phyloP scores from a whole-genome alignment of 2,113 vertebrate species.

The Podilymbus podiceps region DNA sequence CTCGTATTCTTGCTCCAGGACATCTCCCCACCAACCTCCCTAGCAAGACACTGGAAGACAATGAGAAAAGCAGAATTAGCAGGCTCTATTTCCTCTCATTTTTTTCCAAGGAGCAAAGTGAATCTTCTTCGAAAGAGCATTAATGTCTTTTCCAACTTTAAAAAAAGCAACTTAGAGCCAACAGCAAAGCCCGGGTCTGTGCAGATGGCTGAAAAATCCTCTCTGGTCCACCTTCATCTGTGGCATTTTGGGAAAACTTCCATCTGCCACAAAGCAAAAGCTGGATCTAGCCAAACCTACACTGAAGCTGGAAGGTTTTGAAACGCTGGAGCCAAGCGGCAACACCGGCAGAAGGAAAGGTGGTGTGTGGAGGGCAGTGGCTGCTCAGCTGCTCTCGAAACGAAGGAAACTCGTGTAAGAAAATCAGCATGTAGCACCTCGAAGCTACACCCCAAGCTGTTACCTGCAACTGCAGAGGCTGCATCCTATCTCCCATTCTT shows the following conservation, averaged over 20 bases:
- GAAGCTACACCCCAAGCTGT: not conserved
- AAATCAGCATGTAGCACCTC: not conserved
- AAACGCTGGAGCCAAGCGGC: not conserved
- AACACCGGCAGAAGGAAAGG: not conserved
- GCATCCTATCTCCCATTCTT: not conserved
- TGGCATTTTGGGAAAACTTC: constrained; percentile 35
- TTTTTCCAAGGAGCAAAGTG: not conserved
- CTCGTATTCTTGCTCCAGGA: not conserved
- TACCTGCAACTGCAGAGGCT: not conserved
- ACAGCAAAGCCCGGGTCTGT: not conserved
- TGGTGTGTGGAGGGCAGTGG: not conserved
- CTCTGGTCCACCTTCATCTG: not conserved
- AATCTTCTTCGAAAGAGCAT: not conserved
- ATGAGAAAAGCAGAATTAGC: not conserved
- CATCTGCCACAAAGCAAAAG: constrained; percentile 8
- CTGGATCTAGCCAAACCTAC: not conserved
- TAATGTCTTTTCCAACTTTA: not conserved
- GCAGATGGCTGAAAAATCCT: constrained; percentile 4
- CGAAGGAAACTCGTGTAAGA: not conserved
- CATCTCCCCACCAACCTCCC: not conserved
- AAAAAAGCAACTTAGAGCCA: not conserved
- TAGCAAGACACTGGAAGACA: not conserved
- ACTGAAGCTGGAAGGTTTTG: constrained; percentile 11
- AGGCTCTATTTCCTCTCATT: not conserved
- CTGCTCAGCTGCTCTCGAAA: not conserved